phyloP scores from a whole-genome alignment of 2,888 invertebrate species.

The Coleophora deauratella region DNA sequence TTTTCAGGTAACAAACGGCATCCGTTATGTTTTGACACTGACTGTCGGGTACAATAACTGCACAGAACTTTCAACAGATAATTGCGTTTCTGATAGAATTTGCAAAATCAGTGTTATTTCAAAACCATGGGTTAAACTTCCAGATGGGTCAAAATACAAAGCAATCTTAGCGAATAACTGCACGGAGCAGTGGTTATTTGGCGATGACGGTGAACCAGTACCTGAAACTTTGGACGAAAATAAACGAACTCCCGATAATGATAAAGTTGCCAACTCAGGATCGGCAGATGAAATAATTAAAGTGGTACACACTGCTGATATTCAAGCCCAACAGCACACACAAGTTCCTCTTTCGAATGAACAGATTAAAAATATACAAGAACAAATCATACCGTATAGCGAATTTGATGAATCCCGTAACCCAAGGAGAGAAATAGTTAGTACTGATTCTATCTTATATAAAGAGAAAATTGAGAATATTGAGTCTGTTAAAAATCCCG shows the following conservation, averaged over 20 bases:
- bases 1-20: conserved; percentile 74
- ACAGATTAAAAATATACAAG: conserved; percentile 47
- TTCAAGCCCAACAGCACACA: conserved; percentile 35
- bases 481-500: conserved; percentile 14
- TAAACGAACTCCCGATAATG: conserved; percentile 26
- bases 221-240: conserved; percentile 20
- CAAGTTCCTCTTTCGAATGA: conserved; percentile 29
- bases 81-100: conserved; percentile 42
- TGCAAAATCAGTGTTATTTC: conserved; percentile 78
- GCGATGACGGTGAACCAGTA: conserved; percentile 44
- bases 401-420: conserved; percentile 16
- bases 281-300: conserved; percentile 44
- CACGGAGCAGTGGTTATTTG: conserved; percentile 70
- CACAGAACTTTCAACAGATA: conserved; percentile 28
- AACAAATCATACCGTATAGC: conserved; percentile 51
- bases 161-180: conserved; percentile 79
- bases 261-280: conserved; percentile 37
- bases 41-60: conserved; percentile 67
- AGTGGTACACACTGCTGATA: conserved; percentile 36
- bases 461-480: conserved; percentile 15
- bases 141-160: conserved; percentile 74
- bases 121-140: conserved; percentile 76
- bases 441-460: no score
- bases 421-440: neutral
- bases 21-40: conserved; percentile 71